Percentiles rank a stretch among this genome's conserved stretches.
These are phyloP conservation scores for Actinia tenebrosa DNA, from an alignment of 64 coral and sea anemone species.

Conservation along the genomic window DNA sequence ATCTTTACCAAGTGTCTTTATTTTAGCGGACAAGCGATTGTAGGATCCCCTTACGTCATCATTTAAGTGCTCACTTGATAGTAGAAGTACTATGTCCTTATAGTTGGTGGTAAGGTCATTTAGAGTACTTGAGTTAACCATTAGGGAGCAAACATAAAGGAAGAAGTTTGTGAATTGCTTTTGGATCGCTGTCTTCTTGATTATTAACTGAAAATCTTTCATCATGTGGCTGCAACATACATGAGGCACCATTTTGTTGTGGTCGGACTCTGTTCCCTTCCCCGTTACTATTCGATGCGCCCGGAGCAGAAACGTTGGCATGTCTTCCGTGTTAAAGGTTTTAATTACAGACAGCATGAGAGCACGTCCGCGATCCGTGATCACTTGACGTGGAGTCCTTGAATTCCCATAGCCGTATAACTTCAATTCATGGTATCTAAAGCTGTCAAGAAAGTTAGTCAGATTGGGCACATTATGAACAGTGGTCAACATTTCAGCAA, in stretches of 20 bases:
- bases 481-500: conserved; percentile 1
- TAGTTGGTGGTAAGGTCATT: not conserved
- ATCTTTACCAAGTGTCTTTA: too few species aligned
- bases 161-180: not conserved
- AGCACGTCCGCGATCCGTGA: conserved; percentile 3
- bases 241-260: not conserved
- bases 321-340: not conserved
- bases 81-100: not conserved
- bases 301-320: not conserved
- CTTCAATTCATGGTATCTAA: not conserved
- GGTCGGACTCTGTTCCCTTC: not conserved
- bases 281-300: not conserved
- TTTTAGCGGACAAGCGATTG: too few species aligned
- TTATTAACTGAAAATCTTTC: not conserved
- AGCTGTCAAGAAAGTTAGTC: not conserved
- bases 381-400: conserved; percentile 1
- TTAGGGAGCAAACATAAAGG: not conserved
- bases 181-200: not conserved
- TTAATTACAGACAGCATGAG: not conserved
- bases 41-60: too few species aligned
- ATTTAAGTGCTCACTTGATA: not conserved
- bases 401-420: not conserved
- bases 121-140: not conserved
- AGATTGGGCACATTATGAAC: not conserved
- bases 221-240: not conserved